Percentiles rank a stretch among this genome's conserved stretches.
These are phyloP conservation scores for Tholera decimalis DNA, from an alignment of 2,888 invertebrate genomes.

Conservation along the genomic window DNA sequence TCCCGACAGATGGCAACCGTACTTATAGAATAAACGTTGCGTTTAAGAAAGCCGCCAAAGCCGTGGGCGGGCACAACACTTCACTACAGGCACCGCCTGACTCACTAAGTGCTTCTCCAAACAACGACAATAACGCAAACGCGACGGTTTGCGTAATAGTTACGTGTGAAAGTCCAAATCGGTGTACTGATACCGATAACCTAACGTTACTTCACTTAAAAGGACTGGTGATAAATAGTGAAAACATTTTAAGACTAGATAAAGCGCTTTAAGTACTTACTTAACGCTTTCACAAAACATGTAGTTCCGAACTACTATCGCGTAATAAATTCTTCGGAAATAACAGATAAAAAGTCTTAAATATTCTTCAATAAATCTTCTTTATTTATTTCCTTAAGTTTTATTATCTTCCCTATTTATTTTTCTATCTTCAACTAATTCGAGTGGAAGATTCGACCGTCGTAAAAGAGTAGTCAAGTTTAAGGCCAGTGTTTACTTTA, in stretches of 20 bases:
- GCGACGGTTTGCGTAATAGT: slow-evolving; percentile 78
- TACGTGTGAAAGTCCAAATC: slow-evolving; percentile 81
- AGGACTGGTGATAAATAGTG: slow-evolving; percentile 75
- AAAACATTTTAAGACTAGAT: slow-evolving; percentile 70
- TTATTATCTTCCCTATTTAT: slow-evolving; percentile 57
- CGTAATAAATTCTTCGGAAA: slow-evolving; percentile 64
- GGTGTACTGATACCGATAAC: slow-evolving; percentile 75
- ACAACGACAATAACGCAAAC: slow-evolving; percentile 75
- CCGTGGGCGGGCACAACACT: slow-evolving; percentile 61
- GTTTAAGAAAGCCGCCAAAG: slow-evolving; percentile 63
- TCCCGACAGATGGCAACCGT: slow-evolving; percentile 39
- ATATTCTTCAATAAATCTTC: slow-evolving; percentile 55
- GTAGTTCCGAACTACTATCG: slow-evolving; percentile 52
- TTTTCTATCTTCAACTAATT: slow-evolving; percentile 58
- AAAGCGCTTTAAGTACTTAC: slow-evolving; percentile 63
- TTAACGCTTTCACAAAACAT: slow-evolving; percentile 61
- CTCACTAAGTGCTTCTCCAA: slow-evolving; percentile 75
- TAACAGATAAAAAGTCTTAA: slow-evolving; percentile 50
- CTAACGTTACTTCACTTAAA: slow-evolving; percentile 77
- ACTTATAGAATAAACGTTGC: slow-evolving; percentile 47
- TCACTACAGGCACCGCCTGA: slow-evolving; percentile 54
- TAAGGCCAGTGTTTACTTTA: slow-evolving; percentile 61
- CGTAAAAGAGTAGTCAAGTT: slow-evolving; percentile 63
- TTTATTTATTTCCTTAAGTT: slow-evolving; percentile 74
- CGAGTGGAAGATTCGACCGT: slow-evolving; percentile 60